A percentile compares a stretch with the other conserved stretches of the same genome.
Evolutionary conservation across 1,140 invertebrate species (phyloP).

Genomic region (Penaeus japonicus): DNA sequence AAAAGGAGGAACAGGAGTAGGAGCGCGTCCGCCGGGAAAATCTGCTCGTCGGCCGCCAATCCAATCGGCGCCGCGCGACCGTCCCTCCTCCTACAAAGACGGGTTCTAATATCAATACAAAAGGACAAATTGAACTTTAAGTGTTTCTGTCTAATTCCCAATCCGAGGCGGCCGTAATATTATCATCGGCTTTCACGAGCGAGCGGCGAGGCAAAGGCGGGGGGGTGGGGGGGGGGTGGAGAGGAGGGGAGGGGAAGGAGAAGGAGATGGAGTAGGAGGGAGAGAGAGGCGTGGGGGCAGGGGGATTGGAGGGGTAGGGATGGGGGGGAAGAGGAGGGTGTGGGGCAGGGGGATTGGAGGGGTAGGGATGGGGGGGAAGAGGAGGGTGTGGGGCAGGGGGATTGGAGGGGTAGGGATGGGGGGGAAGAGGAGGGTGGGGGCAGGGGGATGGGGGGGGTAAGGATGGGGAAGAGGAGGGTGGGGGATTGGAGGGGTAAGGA

Average conservation of each 20-base stretch:
- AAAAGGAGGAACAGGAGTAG: not conserved
- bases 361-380: too few species aligned
- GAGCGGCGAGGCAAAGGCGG: not conserved
- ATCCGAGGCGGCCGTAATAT: constrained; percentile 18
- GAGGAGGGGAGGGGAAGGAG: not conserved
- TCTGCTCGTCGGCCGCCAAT: not conserved
- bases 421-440: too few species aligned
- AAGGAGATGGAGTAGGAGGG: too few species aligned
- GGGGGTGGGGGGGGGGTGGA: not conserved
- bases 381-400: too few species aligned
- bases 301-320: too few species aligned
- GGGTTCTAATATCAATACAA: not conserved
- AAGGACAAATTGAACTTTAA: constrained; percentile 25
- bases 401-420: too few species aligned
- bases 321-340: too few species aligned
- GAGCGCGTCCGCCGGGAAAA: not conserved
- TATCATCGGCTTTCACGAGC: constrained; percentile 10
- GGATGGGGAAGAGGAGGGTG: too few species aligned
- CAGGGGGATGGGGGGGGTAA: too few species aligned
- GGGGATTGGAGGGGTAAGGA: too few species aligned
- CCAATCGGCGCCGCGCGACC: too few species aligned
- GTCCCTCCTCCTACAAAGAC: not conserved
- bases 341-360: too few species aligned
- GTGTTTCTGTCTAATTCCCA: constrained; percentile 34
- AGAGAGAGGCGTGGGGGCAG: not conserved